Evolutionary conservation across 2,113 vertebrate genomes (phyloP).

Genomic region (Paracanthobrama guichenoti): DNA sequence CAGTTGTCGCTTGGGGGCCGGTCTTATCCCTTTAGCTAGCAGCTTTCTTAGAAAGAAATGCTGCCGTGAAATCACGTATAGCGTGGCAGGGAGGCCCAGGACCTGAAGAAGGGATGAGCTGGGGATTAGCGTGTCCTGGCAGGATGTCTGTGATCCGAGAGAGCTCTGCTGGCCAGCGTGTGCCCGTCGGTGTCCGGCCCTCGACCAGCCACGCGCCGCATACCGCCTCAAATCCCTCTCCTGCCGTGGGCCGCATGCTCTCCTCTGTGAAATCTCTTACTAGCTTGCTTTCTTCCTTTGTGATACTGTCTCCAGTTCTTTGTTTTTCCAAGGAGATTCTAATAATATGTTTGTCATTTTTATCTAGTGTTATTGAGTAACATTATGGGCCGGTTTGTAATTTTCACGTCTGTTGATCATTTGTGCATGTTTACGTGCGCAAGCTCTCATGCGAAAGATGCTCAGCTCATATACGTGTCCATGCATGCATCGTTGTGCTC

Average conservation of each 20-base stretch:
- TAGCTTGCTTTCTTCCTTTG: slow-evolving; percentile 42
- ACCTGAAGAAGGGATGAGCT: slow-evolving; percentile 52
- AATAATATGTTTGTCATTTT: not conserved
- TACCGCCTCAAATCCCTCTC: slow-evolving; percentile 65
- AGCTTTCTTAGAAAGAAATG: slow-evolving; percentile 68
- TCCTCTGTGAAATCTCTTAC: slow-evolving; percentile 30
- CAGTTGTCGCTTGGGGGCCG: slow-evolving; percentile 22
- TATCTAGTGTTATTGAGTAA: not conserved
- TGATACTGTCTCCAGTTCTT: not conserved
- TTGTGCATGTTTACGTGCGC: slow-evolving; percentile 50
- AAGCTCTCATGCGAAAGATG: slow-evolving; percentile 47
- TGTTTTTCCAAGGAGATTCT: not conserved
- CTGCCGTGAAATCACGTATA: slow-evolving; percentile 75
- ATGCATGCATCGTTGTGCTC: slow-evolving; percentile 35
- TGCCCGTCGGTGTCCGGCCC: slow-evolving; percentile 69
- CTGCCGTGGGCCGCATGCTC: slow-evolving; percentile 59
- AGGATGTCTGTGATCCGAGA: slow-evolving; percentile 73
- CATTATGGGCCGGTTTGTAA: slow-evolving; percentile 28
- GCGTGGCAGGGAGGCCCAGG: slow-evolving; percentile 68
- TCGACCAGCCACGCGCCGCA: slow-evolving; percentile 46
- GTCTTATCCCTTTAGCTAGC: slow-evolving; percentile 53
- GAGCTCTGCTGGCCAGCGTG: slow-evolving; percentile 65
- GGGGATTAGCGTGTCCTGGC: slow-evolving; percentile 61
- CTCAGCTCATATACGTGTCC: slow-evolving; percentile 34
- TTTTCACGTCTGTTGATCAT: slow-evolving; percentile 51